Conservation (phyloP, 1,140 invertebrate genomes). For the Drosophila athabasca region DNA sequence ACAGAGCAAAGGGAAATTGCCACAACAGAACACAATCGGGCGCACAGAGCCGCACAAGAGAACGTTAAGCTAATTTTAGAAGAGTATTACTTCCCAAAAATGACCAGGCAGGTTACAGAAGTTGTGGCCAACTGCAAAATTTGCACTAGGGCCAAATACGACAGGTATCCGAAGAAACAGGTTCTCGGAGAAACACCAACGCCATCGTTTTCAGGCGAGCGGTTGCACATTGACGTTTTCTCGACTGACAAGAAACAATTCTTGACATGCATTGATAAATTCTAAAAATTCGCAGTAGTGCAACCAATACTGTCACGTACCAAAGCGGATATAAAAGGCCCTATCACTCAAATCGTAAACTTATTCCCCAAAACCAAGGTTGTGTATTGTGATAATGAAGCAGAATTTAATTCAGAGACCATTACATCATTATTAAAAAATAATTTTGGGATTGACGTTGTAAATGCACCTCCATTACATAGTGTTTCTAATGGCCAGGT, state of each 20-base stretch:
- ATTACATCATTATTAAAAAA: slow-evolving; percentile 9
- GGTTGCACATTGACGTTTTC: slow-evolving; percentile 35
- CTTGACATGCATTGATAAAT: slow-evolving; percentile 30
- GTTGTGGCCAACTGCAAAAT: slow-evolving; percentile 30
- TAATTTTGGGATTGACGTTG: slow-evolving; percentile 8
- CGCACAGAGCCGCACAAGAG: no score
- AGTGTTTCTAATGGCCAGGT: slow-evolving; percentile 39
- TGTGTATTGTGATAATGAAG: slow-evolving; percentile 36
- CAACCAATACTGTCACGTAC: slow-evolving; percentile 30
- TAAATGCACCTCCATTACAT: slow-evolving; percentile 22
- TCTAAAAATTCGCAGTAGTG: slow-evolving; percentile 37
- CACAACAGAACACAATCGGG: no score
- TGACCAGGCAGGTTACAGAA: slow-evolving; percentile 4
- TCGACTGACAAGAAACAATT: slow-evolving; percentile 28
- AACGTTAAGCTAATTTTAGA: no score
- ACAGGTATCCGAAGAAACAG: slow-evolving; percentile 36
- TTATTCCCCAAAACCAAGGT: slow-evolving; percentile 9
- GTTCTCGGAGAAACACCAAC: slow-evolving; percentile 23
- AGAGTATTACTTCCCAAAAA: no score
- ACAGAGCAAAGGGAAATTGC: not conserved
- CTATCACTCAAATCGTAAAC: no score
- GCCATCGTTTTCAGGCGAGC: slow-evolving; percentile 20
- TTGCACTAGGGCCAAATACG: slow-evolving; percentile 33
- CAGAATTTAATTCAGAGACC: not conserved
- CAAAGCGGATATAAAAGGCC: slow-evolving; percentile 25